Evolutionary conservation across 1,140 invertebrate genomes (phyloP), one percentile per base, ranked within the genome.

Genomic region (Diachasmimorpha longicaudata): DNA sequence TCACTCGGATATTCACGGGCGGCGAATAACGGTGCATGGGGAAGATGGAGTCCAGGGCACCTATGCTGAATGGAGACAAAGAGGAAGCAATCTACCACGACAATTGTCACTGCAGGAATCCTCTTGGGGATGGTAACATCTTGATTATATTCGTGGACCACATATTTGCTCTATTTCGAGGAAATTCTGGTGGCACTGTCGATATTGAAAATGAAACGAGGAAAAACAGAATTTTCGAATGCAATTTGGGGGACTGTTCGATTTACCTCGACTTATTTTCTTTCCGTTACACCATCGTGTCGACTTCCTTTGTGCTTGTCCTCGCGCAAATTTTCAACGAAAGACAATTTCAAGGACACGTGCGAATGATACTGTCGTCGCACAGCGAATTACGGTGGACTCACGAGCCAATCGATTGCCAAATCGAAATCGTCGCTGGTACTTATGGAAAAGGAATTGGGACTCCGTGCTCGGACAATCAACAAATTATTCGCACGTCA

Each of bases 21-120:
- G 74, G n/a, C 74, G 25, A 36, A 31, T 75, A 70, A 75, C 74
- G 68, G 74, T 75, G 39, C 68, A 75, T 25, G 74, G 67, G 21
- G 74, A 25, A 21, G 67, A 70, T 19, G 46, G 44, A 25, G 70
- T 44, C 21, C 67, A 66, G 19, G 25, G 69, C 13, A 44, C 42
- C 23, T 23, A 37, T 37, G 25, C 42, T 14, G 4, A 14, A 11
- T 46, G n/a, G 42, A 67, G n/a, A 42, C 67, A 39, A 55, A 37
- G 31, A 70, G 46, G 23, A 4, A 39, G 21, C 44, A 46, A 66
- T 76, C 55, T 37, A 11, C 37, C 8, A 19, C 36, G 75, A 72
- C 70, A 72, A 37, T 72, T 42, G 10, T 76, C 69, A 6, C 46
- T 55, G 69, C 70, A 76, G 37, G 68, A 70, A 9, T 55, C 25